phyloP scores from a whole-genome alignment of 2,888 invertebrate species.

The Trypoxylon attenuatum region DNA sequence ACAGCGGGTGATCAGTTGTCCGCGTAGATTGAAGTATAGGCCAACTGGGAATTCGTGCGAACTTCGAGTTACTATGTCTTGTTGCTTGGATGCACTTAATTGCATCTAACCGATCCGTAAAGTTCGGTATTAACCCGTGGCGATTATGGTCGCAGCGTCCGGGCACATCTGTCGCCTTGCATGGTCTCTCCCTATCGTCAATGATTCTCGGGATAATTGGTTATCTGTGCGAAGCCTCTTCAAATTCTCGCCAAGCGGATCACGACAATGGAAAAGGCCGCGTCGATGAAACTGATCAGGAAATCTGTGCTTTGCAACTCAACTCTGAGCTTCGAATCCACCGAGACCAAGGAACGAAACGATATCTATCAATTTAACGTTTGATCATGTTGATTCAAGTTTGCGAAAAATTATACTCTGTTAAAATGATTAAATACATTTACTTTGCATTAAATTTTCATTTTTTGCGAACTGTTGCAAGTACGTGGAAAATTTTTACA shows the following conservation, averaged over 20 bases:
- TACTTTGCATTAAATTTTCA: too few relatives aligned
- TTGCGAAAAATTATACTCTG: too few relatives aligned
- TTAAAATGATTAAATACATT: too few relatives aligned
- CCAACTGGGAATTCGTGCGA: conserved; percentile 40
- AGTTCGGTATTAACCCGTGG: conserved; percentile 63
- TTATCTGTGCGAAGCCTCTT: conserved; percentile 74
- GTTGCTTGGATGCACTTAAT: conserved; percentile 50
- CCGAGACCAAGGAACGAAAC: too few relatives aligned
- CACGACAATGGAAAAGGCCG: conserved; percentile 39
- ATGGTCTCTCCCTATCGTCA: conserved; percentile 30
- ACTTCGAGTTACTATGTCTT: conserved; percentile 29
- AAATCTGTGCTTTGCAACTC: too few relatives aligned
- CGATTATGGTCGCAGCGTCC: conserved; percentile 63
- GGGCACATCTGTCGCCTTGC: conserved; percentile 67
- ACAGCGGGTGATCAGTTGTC: conserved; percentile 23
- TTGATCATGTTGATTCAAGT: too few relatives aligned
- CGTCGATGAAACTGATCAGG: conserved; percentile 20
- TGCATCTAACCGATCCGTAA: conserved; percentile 58
- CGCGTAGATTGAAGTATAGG: conserved; percentile 38
- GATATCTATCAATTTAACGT: too few relatives aligned
- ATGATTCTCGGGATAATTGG: conserved; percentile 68
- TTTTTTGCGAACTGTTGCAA: too few relatives aligned
- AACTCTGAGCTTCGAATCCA: too few relatives aligned
- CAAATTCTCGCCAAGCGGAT: conserved; percentile 68
- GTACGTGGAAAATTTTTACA: too few relatives aligned